These are phyloP conservation scores for Tachysurus vachellii DNA, from an alignment of 2,113 vertebrate species.

Conservation along the genomic window DNA sequence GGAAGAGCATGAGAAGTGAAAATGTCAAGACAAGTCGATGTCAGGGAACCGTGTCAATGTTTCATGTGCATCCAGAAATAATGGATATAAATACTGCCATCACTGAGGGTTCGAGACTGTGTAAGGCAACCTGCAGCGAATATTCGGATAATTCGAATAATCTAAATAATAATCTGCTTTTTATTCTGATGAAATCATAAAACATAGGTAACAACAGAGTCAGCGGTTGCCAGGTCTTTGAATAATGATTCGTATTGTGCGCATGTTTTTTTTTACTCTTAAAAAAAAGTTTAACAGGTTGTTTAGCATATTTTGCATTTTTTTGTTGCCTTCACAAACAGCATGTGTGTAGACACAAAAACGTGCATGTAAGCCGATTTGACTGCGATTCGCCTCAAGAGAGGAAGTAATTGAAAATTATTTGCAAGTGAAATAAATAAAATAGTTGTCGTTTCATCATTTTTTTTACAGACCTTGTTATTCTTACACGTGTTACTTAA, in stretches of 20 bases:
- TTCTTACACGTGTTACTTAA: neutral
- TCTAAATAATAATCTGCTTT: neutral
- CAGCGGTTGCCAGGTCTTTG: neutral
- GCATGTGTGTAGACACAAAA: neutral
- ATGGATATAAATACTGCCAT: neutral
- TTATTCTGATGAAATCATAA: neutral
- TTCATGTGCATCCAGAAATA: neutral
- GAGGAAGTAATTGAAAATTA: neutral
- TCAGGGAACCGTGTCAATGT: neutral
- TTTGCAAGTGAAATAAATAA: neutral
- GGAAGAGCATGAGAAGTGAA: neutral
- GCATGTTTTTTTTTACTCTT: neutral
- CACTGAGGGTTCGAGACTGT: neutral
- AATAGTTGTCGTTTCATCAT: neutral
- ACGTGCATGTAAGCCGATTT: too few species aligned
- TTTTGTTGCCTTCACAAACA: neutral
- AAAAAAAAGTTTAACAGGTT: neutral
- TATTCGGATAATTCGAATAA: neutral
- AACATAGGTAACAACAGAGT: neutral
- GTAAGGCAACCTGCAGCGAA: neutral
- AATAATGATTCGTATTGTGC: neutral
- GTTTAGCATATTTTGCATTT: neutral
- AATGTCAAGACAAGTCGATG: neutral
- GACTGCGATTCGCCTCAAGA: neutral
- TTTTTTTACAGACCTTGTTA: neutral